Conservation (phyloP, 2,113 vertebrate genomes). For the Microtus pennsylvanicus region DNA sequence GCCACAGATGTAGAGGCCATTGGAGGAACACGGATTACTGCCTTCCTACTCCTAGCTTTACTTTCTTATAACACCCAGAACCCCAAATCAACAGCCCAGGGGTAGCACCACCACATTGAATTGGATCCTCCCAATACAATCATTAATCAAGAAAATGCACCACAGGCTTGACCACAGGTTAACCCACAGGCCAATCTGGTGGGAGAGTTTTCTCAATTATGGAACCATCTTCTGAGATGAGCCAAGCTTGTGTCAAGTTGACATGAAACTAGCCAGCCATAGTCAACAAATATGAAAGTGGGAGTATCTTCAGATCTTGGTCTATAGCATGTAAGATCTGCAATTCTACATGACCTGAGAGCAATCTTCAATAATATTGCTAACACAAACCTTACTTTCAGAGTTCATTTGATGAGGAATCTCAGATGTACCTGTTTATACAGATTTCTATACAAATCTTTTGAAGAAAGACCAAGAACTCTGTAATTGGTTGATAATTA, state of each 20-base stretch:
- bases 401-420: background rate
- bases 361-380: background rate
- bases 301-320: background rate
- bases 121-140: background rate
- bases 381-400: background rate
- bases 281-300: background rate
- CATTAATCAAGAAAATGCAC: background rate
- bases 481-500: background rate
- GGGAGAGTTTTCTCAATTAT: background rate
- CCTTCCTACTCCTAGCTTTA: background rate
- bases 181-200: too few relatives aligned
- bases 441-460: background rate
- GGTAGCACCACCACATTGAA: background rate
- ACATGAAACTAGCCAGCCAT: background rate
- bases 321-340: background rate
- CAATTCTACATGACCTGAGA: background rate
- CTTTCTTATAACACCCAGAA: background rate
- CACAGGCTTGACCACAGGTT: background rate
- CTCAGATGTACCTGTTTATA: background rate
- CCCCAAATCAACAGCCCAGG: background rate
- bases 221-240: background rate
- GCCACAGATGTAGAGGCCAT: background rate
- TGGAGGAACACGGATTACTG: background rate
- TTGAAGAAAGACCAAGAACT: background rate
- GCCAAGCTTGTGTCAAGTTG: background rate